phyloP scores from a whole-genome alignment of 35 echinoderm and acorn worm genomes.

The Amphiura filiformis region DNA sequence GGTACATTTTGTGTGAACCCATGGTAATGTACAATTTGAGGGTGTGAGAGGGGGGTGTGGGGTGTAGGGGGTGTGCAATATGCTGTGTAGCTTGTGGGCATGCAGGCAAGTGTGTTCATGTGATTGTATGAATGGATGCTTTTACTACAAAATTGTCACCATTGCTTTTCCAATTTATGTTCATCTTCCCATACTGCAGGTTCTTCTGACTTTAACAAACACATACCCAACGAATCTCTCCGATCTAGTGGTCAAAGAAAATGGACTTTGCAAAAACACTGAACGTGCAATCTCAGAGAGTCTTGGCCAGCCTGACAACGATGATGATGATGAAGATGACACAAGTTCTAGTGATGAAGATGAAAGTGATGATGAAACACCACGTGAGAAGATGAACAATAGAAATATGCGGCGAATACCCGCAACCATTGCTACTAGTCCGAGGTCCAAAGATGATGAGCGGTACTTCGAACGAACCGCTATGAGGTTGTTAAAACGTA shows the following conservation, averaged over 20 bases:
- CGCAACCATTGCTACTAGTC: not conserved
- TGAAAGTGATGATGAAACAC: not conserved
- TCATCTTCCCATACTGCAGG: no score
- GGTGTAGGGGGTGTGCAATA: no score
- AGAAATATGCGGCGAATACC: not conserved
- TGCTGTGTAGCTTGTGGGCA: no score
- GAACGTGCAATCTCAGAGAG: slow-evolving; percentile 14
- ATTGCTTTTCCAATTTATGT: no score
- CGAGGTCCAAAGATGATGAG: not conserved
- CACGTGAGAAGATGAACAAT: not conserved
- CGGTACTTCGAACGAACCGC: slow-evolving; percentile 21
- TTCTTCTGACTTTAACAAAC: slow-evolving; percentile 4
- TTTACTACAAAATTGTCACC: no score
- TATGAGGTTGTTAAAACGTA: slow-evolving; percentile 19
- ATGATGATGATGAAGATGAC: slow-evolving; percentile 6
- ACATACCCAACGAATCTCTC: not conserved
- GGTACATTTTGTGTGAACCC: no score
- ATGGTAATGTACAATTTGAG: no score
- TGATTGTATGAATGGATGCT: no score
- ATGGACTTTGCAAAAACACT: not conserved
- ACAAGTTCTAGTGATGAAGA: not conserved
- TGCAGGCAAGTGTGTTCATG: no score
- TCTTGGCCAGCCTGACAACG: not conserved
- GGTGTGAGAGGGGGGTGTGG: no score
- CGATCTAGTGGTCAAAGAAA: slow-evolving; percentile 24